Percentiles rank a stretch among this genome's conserved stretches.
Evolutionary conservation across 2,888 invertebrate species (phyloP).

Genomic region (Calameuta idolon): DNA sequence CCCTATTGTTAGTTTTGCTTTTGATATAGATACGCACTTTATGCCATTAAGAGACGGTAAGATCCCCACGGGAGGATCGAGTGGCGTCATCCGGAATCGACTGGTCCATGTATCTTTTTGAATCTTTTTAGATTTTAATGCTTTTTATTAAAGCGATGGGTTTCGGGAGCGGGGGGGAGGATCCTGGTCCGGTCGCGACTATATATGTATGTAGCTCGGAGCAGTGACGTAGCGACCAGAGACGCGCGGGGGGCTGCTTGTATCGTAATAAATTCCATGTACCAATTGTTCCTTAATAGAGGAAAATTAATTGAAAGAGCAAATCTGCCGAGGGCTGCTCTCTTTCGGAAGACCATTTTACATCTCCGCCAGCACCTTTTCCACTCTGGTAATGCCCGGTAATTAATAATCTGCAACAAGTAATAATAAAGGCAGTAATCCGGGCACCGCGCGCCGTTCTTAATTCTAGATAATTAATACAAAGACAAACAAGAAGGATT

Average conservation of each 20-base stretch:
- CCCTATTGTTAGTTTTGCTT: slow-evolving; percentile 57
- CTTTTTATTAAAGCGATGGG: background rate
- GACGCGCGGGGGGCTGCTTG: background rate
- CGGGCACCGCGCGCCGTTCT: slow-evolving; percentile 57
- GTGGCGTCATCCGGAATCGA: background rate
- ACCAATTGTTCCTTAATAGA: slow-evolving; percentile 54
- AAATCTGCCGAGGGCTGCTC: slow-evolving; percentile 51
- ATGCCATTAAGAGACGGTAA: slow-evolving; percentile 2
- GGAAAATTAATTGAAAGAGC: slow-evolving; percentile 62
- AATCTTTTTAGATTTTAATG: background rate
- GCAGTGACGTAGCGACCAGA: background rate
- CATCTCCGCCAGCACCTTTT: slow-evolving; percentile 30
- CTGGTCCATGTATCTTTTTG: background rate
- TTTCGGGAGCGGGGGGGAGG: background rate
- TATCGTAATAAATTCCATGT: background rate
- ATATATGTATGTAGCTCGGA: background rate
- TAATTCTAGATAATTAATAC: slow-evolving; percentile 67
- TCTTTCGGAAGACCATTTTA: slow-evolving; percentile 40
- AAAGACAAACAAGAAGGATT: slow-evolving; percentile 65
- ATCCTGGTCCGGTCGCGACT: background rate
- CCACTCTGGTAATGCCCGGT: slow-evolving; percentile 56
- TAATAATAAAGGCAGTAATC: slow-evolving; percentile 66
- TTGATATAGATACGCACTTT: slow-evolving; percentile 55
- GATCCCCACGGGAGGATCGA: slow-evolving; percentile 5
- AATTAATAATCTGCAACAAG: slow-evolving; percentile 67